Evolutionary conservation across 2,797 vertebrate species (phyloP).

Genomic region (Peromyscus melanophrys): DNA sequence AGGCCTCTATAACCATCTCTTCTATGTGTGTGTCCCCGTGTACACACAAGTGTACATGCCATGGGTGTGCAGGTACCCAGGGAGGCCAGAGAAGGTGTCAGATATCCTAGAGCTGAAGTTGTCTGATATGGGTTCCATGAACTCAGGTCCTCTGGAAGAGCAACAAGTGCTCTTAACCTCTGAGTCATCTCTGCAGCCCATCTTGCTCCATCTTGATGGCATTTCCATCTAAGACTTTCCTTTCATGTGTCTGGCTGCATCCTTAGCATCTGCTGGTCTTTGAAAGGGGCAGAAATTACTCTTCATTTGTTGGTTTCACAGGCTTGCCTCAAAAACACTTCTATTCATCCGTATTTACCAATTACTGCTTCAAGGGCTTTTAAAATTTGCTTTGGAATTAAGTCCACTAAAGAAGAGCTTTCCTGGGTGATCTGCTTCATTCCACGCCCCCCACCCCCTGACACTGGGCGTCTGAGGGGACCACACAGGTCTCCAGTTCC

Average conservation of each 20-base stretch:
- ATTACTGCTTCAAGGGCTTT: conserved; percentile 97
- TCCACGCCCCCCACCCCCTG: too few species aligned
- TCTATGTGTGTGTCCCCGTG: background rate
- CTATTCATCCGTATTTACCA: conserved; percentile 97
- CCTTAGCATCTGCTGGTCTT: conserved; percentile 96
- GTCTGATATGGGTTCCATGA: background rate
- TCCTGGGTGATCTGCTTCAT: conserved; percentile 97
- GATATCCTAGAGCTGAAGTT: background rate
- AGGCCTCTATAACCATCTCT: background rate
- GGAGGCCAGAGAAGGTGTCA: background rate
- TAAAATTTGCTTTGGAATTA: conserved; percentile 96
- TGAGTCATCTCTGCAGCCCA: background rate
- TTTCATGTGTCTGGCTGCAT: conserved; percentile 98
- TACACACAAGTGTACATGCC: too few species aligned
- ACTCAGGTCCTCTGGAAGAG: background rate
- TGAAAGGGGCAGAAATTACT: conserved; percentile 90
- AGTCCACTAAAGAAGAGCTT: conserved; percentile 98
- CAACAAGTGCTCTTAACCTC: background rate
- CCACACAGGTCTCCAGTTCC: background rate
- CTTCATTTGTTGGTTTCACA: conserved; percentile 98
- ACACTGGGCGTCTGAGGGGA: background rate
- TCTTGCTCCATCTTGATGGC: conserved; percentile 98
- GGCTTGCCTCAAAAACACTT: conserved; percentile 98
- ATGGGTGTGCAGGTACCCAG: background rate
- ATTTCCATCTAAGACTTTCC: conserved; percentile 98